phyloP scores from a whole-genome alignment of 2,113 vertebrate genomes.

The Trogon melanurus region DNA sequence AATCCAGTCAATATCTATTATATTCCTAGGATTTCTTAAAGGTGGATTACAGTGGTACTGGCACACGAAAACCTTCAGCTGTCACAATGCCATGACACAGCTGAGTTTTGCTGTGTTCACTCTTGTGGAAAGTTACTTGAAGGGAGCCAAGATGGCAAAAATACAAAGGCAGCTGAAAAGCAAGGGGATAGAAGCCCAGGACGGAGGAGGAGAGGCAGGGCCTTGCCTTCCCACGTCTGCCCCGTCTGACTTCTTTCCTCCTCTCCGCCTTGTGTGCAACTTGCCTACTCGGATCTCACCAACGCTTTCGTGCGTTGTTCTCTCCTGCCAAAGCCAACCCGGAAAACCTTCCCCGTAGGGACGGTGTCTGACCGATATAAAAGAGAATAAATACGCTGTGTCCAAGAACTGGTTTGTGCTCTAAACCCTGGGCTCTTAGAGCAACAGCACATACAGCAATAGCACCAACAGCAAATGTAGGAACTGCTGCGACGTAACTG shows the following conservation, averaged over 20 bases:
- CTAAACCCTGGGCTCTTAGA: neutral
- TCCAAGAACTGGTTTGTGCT: neutral
- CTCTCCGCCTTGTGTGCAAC: neutral
- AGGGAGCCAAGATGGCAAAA: neutral
- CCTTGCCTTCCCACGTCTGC: neutral
- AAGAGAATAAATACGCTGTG: fast-evolving
- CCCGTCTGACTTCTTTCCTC: neutral
- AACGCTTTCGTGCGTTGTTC: neutral
- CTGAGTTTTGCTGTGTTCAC: neutral
- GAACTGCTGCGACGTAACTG: too few species aligned
- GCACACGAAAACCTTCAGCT: neutral
- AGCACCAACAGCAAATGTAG: neutral
- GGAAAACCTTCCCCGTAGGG: fast-evolving
- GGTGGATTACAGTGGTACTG: neutral
- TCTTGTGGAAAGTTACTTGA: neutral
- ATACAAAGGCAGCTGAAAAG: neutral
- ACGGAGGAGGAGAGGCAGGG: fast-evolving
- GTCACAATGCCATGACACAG: neutral
- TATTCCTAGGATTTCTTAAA: neutral
- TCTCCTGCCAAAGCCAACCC: neutral
- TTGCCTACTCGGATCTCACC: neutral
- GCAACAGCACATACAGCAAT: neutral
- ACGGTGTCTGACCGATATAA: too few species aligned
- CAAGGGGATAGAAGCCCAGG: neutral
- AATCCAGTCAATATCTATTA: neutral